These are phyloP conservation scores for Anaspis maculata DNA, from an alignment of 2,888 invertebrate genomes.

Conservation along the genomic window DNA sequence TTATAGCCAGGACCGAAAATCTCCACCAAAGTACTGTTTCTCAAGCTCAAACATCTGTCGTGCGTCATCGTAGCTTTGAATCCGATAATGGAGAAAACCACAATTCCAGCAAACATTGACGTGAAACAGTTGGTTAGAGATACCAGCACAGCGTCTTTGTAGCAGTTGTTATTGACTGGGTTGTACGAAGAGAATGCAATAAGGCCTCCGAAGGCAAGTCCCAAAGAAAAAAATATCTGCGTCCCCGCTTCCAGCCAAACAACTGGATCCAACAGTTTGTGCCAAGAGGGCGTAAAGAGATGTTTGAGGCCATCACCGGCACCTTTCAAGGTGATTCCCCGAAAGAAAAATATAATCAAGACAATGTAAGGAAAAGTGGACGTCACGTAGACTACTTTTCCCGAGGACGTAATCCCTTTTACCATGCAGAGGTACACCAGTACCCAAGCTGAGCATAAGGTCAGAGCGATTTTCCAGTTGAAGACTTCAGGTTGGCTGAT, in stretches of 20 bases:
- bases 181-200: conserved; percentile 97
- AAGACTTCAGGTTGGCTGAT: conserved; percentile 79
- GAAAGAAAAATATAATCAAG: conserved; percentile 89
- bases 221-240: conserved; percentile 94
- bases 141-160: conserved; percentile 86
- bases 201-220: conserved; percentile 89
- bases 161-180: conserved; percentile 93
- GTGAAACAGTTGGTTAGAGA: conserved; percentile 90
- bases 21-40: conserved; percentile 53
- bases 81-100: conserved; percentile 92
- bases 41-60: conserved; percentile 59
- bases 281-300: conserved; percentile 89
- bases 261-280: conserved; percentile 81
- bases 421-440: conserved; percentile 95
- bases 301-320: conserved; percentile 75
- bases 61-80: conserved; percentile 85
- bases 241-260: conserved; percentile 98
- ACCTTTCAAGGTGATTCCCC: conserved; percentile 80
- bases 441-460: conserved; percentile 84
- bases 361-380: conserved; percentile 96
- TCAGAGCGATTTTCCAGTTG: conserved; percentile 86
- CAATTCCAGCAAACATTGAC: conserved; percentile 93
- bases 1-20: conserved; percentile 47
- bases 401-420: conserved; percentile 93
- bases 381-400: conserved; percentile 93